Conservation (phyloP, 2,888 invertebrate species). For the Nipponacmea schrenckii region DNA sequence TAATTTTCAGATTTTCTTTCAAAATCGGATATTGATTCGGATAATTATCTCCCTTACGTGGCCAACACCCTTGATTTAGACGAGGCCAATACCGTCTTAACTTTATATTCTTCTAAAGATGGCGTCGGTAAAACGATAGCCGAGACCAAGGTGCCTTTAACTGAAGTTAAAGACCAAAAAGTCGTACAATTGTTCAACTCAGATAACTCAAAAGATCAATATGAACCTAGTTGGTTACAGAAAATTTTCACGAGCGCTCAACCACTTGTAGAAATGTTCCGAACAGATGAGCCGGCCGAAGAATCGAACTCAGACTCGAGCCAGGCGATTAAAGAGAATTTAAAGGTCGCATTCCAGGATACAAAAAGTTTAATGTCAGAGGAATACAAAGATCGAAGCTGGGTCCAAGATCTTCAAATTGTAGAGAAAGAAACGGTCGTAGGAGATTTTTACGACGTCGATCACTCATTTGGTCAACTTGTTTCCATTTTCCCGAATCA, state of each 20-base stretch:
- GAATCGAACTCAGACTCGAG: neutral
- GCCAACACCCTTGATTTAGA: too few species aligned
- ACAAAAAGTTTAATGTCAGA: neutral
- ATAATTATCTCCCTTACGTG: too few species aligned
- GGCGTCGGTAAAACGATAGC: too few species aligned
- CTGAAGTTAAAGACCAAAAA: neutral
- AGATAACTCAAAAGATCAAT: neutral
- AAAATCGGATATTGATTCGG: neutral
- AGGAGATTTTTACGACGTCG: neutral
- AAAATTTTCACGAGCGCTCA: neutral
- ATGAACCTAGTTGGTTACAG: neutral
- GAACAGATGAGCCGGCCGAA: neutral
- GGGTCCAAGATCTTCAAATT: neutral
- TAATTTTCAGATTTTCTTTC: neutral
- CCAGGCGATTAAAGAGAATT: neutral
- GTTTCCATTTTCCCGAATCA: neutral
- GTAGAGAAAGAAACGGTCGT: neutral
- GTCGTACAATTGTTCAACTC: neutral
- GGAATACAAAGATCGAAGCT: neutral
- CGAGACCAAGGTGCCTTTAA: neutral
- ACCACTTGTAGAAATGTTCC: neutral
- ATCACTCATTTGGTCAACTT: neutral
- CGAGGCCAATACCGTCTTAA: too few species aligned
- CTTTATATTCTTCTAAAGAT: too few species aligned
- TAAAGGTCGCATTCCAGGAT: neutral